These are phyloP conservation scores for Vultur gryphus DNA, from an alignment of 2,797 vertebrate genomes.

Conservation along the genomic window DNA sequence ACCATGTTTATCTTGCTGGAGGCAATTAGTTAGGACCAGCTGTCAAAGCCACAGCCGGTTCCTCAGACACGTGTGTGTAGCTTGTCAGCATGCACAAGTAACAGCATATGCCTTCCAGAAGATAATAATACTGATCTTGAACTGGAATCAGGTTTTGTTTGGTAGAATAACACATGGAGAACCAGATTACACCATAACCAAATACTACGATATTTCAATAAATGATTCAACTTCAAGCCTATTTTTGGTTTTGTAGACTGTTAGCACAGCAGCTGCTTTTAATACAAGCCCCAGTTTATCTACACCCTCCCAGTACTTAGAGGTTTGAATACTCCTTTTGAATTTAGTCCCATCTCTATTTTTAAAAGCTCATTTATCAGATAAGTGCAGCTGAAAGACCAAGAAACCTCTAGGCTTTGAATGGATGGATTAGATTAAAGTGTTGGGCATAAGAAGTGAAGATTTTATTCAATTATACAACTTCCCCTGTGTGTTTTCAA, in stretches of 20 bases:
- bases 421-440: constrained; percentile 38
- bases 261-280: constrained; percentile 15
- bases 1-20: constrained; percentile 26
- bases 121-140: constrained; percentile 7
- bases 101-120: constrained; percentile 28
- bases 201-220: neutral
- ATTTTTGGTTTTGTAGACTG: neutral
- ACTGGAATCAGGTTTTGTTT: neutral
- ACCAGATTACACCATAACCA: neutral
- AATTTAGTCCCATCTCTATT: constrained; percentile 31
- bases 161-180: constrained; percentile 21
- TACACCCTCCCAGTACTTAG: neutral
- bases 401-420: constrained; percentile 32
- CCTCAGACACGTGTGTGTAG: neutral
- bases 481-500: constrained; percentile 57
- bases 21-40: constrained; percentile 30
- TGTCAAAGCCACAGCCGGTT: neutral
- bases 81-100: neutral
- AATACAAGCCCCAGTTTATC: constrained; percentile 9
- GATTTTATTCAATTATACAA: constrained; percentile 56
- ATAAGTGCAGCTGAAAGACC: constrained; percentile 19
- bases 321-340: neutral
- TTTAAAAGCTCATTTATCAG: constrained; percentile 40
- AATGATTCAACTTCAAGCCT: neutral
- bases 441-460: constrained; percentile 24